Evolutionary conservation across 2,888 invertebrate genomes (phyloP).

Genomic region (Harpagoxenus sublaevis): DNA sequence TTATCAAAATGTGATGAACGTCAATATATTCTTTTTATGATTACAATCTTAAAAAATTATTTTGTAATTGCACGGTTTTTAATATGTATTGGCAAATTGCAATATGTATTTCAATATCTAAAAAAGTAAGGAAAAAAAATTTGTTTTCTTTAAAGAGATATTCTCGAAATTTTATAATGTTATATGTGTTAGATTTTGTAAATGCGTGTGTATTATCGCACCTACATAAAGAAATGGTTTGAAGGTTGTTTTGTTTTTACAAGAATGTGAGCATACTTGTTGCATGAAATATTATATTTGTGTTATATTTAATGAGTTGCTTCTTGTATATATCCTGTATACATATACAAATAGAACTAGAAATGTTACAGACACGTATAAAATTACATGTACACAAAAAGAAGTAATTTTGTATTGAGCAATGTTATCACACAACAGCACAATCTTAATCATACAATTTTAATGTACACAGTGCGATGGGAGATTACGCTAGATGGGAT

Average conservation of each 20-base stretch:
- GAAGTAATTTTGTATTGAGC: background rate
- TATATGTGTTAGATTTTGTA: background rate
- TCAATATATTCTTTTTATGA: too few relatives aligned
- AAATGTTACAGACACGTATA: background rate
- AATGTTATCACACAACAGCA: background rate
- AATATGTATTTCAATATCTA: background rate
- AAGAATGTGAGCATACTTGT: background rate
- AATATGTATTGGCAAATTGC: background rate
- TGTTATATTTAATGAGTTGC: slow-evolving; percentile 4
- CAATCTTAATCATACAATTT: background rate
- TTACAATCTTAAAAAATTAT: background rate
- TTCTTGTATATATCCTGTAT: background rate
- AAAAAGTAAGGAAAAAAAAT: background rate
- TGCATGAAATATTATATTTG: slow-evolving; percentile 5
- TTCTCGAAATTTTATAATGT: background rate
- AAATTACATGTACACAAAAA: slow-evolving; percentile 1
- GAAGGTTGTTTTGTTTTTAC: background rate
- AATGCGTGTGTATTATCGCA: background rate
- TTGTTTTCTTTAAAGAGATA: background rate
- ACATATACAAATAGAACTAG: background rate
- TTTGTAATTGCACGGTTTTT: background rate
- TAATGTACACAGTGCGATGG: slow-evolving; percentile 6
- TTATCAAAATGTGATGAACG: too few relatives aligned
- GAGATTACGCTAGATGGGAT: background rate
- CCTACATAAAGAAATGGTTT: background rate